A percentile compares a stretch with the other conserved stretches of the same genome.
Conservation (phyloP, 2,113 vertebrate species). For the Centropus unirufus region DNA sequence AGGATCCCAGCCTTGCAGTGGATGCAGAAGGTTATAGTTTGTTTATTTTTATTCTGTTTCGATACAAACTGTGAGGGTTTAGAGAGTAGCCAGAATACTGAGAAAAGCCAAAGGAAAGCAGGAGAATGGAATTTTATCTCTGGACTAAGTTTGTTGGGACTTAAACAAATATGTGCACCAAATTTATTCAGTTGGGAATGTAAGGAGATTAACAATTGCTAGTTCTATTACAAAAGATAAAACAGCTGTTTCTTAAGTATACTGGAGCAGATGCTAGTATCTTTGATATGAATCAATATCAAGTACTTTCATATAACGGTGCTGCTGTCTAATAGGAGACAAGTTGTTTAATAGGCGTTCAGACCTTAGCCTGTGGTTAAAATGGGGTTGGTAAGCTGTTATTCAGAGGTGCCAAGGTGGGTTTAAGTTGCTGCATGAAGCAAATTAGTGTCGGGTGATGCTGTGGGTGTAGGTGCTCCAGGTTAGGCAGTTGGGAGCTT, state of each 20-base stretch:
- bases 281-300: background rate
- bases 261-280: background rate
- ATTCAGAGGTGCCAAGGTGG: background rate
- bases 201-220: background rate
- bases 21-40: constrained; percentile 51
- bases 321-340: background rate
- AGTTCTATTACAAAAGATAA: background rate
- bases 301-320: background rate
- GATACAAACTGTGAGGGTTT: constrained; percentile 28
- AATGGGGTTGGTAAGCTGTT: background rate
- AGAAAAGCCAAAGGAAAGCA: background rate
- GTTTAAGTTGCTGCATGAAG: background rate
- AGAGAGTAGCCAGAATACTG: background rate
- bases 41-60: constrained; percentile 62
- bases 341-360: background rate
- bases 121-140: background rate
- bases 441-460: background rate
- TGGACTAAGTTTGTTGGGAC: background rate
- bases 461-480: background rate
- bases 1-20: background rate
- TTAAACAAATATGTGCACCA: background rate
- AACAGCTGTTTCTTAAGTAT: background rate
- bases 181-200: background rate
- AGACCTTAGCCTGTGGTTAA: background rate
- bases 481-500: background rate